Conservation (phyloP, 2,113 vertebrate species). For the Ceratotherium simum region DNA sequence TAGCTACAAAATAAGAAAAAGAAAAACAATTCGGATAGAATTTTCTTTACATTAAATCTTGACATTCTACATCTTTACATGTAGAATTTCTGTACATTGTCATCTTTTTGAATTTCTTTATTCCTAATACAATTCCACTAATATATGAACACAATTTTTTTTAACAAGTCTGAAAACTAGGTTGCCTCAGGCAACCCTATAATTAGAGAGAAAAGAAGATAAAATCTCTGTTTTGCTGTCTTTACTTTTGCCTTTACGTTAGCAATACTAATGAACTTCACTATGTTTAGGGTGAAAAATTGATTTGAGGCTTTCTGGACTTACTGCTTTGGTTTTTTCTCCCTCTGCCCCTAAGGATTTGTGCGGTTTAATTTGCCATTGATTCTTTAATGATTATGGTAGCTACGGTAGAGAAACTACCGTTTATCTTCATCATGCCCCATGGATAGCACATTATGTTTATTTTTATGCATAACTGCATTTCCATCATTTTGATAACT, state of each 20-base stretch:
- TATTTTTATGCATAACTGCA: constrained; percentile 36
- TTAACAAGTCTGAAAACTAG: constrained; percentile 10
- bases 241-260: constrained; percentile 40
- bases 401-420: constrained; percentile 64
- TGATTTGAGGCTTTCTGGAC: constrained; percentile 74
- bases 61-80: background rate
- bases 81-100: background rate
- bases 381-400: constrained; percentile 86
- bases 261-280: constrained; percentile 67
- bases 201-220: constrained; percentile 66
- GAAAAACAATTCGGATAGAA: background rate
- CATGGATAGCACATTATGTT: constrained; percentile 11
- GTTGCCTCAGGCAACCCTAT: background rate
- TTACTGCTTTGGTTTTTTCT: constrained; percentile 57
- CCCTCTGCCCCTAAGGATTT: constrained; percentile 70
- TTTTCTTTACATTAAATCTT: background rate
- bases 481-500: constrained; percentile 69
- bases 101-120: background rate
- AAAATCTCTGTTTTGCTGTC: constrained; percentile 39
- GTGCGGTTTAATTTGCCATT: constrained; percentile 86
- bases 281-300: constrained; percentile 70
- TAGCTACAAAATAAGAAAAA: background rate
- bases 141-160: background rate
- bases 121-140: background rate
- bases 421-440: constrained; percentile 83